Base-by-base conservation (phyloP, 2,888 invertebrate genomes). In the Nomada lathburiana region DNA sequence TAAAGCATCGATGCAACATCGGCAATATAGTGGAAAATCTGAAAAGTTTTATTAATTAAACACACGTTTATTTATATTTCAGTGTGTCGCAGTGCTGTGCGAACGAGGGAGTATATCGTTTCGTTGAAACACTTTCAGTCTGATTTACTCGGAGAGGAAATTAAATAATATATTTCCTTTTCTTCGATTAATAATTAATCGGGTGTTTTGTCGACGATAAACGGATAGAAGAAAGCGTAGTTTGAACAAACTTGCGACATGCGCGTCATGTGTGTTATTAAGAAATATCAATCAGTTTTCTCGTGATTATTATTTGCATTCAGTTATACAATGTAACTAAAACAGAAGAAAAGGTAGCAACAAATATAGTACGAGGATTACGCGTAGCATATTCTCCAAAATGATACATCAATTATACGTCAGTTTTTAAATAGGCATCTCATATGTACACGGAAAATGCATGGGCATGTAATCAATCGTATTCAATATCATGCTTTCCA, bases 401-500 rank as follows among this genome's bases (percentile, higher is more conserved):
- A 36, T 36, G 36, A 36, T 36, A 36, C 36, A 7, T 36, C 36
- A 36, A 5, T 36, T 9, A 36, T 29, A 29, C 29, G 29, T 29
- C 36, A 7, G 7, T 5, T 29, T 7, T 29, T 29, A 29, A 29
- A 29, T 29, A 29, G 5, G 29, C 29, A 29, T 29, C 29, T 29
- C 29, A 7, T 29, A 29, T 29, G 29, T 29, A 29, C 36, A 36
- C 36, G 36, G 36, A 36, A 9, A 50, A 50, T 67, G 82, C 76
- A 81, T 81, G 81, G 16, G 71, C 80, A 82, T 81, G 65, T 36
- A 62, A 47, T 26, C 16, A 13, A 20, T 47, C 26, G 7, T 76
- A 23, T 36, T 36, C 23, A 29, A 55, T 63, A 13, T 70, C 57
- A 70, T 23, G 50, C 47, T 63, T 63, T 16, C 7, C 52, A 42